Evolutionary conservation across 2,888 invertebrate species (phyloP).

Genomic region (Pollenia griseotomentosa): DNA sequence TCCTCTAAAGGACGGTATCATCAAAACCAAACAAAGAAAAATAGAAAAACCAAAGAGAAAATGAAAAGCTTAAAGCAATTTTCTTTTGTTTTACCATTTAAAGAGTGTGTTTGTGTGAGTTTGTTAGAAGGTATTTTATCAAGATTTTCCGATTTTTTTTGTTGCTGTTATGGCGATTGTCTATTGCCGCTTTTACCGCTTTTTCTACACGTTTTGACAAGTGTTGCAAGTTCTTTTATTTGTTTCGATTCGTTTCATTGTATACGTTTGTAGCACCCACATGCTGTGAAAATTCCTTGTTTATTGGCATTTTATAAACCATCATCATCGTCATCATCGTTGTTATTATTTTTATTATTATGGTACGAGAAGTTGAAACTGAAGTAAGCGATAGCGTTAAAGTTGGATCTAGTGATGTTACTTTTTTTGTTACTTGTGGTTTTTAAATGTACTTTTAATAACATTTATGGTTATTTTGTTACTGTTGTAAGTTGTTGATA

Average conservation of each 20-base stretch:
- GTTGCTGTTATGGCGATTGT: conserved; percentile 14
- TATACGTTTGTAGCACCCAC: conserved; percentile 63
- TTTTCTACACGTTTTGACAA: conserved; percentile 54
- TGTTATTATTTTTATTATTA: conserved; percentile 29
- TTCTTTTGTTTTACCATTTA: conserved; percentile 38
- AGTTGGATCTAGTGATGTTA: conserved; percentile 10
- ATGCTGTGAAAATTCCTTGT: conserved; percentile 70
- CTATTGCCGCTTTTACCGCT: conserved; percentile 55
- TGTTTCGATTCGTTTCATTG: conserved; percentile 38
- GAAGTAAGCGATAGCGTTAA: not conserved
- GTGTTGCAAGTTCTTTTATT: conserved; percentile 55
- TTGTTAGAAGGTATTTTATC: conserved; percentile 34
- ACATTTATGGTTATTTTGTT: conserved; percentile 67
- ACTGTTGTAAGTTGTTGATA: conserved; percentile 35
- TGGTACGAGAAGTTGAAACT: conserved; percentile 16
- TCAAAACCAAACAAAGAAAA: not conserved
- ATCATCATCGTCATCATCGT: conserved; percentile 53
- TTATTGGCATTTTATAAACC: conserved; percentile 67
- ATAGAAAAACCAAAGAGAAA: conserved; percentile 10
- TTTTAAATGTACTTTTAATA: conserved; percentile 61
- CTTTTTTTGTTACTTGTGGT: conserved; percentile 31
- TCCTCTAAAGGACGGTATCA: not conserved
- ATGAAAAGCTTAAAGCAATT: conserved; percentile 21
- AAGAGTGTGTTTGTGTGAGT: conserved; percentile 27
- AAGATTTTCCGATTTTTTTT: conserved; percentile 29